Evolutionary conservation across 2,888 invertebrate genomes (phyloP).

Genomic region (Pteria penguin): DNA sequence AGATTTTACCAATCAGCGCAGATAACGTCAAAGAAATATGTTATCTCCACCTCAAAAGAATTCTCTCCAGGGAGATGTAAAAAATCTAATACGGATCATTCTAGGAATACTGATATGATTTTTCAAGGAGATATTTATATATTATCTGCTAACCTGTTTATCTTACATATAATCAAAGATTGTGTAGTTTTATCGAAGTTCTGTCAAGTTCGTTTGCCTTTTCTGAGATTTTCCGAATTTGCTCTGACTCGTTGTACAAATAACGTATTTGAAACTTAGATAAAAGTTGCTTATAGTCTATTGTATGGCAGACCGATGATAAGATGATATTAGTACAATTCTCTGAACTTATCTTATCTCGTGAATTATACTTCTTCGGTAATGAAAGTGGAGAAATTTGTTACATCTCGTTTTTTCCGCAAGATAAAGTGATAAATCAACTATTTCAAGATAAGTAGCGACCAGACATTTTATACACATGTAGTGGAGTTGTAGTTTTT

Average conservation of each 20-base stretch:
- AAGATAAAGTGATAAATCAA: not conserved
- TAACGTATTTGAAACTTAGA: conserved; percentile 1
- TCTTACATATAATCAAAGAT: not conserved
- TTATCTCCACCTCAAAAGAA: not conserved
- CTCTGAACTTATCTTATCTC: conserved; percentile 24
- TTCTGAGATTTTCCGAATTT: no score
- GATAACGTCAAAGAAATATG: conserved; percentile 12
- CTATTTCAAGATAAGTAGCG: not conserved
- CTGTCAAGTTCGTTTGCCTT: no score
- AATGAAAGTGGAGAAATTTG: conserved; percentile 17
- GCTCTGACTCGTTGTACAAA: no score
- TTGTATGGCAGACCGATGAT: conserved; percentile 17
- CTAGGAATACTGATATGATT: not conserved
- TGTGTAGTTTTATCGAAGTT: no score
- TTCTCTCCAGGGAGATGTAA: not conserved
- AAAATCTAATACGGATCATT: conserved; percentile 5
- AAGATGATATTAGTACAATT: conserved; percentile 25
- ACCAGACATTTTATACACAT: no score
- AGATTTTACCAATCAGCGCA: not conserved
- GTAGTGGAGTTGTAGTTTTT: no score
- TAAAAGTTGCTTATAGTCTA: conserved; percentile 11
- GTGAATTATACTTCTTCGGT: conserved; percentile 5
- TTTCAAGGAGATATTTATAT: not conserved
- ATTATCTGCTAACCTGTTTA: not conserved
- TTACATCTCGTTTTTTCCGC: conserved; percentile 1